Base-by-base conservation (phyloP, 2,113 vertebrate species). In the Eclectus roratus region DNA sequence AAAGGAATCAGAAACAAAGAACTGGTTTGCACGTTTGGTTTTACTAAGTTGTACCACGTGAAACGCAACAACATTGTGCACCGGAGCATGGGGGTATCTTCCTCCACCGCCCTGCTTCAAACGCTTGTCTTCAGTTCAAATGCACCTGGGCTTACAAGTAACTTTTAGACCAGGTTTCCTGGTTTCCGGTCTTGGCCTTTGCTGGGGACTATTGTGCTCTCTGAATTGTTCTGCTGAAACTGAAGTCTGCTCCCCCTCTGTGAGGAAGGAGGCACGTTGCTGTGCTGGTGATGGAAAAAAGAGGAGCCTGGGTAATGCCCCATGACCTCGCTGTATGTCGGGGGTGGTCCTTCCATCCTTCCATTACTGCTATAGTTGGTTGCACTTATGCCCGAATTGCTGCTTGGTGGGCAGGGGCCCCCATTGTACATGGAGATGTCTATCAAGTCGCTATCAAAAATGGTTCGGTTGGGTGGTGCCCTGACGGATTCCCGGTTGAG, bases 291-390 rank as follows among this genome's bases (percentile, higher is more conserved):
- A 95, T 99, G 98, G 98, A 99, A 99, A 98, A 99, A 98, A 16
- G 99, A 97, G 71, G 99, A 98, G 89, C 99, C 98, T 4, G 98
- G 99, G 95, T 98, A 99, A 96, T 98, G 98, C 91, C 99, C 98
- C 98, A 99, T 99, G 96, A 99, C 99, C 98, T 99, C 99, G n/a
- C 98, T 99, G 98, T 99, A 99, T 1, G 99, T 98, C 3, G 99
- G 99, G 27, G 99, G 99, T 8, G 99, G 99, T 60, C 99, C 99
- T 95, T 99, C 99, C 98, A 99, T 98, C 95, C 98, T 98, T 93
- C 98, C 98, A 2, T 98, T 98, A 89, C 98, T 98, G 98, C 98
- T 98, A 50, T 98, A 98, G 97, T 98, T 99, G 95, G 98, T 98
- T 88, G 98, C 99, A 74, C 99, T 99, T 97, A 99, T 99, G 97